Conservation (phyloP, 2,113 vertebrate genomes). For the Rousettus leschenaultii region DNA sequence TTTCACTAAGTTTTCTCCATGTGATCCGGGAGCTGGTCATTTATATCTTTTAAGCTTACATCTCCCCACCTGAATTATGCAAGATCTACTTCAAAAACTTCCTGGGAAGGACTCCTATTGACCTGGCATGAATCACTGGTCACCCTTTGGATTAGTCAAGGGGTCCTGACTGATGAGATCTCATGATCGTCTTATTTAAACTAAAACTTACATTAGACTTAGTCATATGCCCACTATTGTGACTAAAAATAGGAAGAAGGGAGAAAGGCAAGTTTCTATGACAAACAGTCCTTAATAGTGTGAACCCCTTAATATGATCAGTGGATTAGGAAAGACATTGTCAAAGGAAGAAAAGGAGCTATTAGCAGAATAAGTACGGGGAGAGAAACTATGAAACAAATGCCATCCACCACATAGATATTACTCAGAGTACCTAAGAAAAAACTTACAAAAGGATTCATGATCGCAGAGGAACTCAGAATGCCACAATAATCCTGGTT, state of each 20-base stretch:
- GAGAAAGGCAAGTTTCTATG: background rate
- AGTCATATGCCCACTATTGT: background rate
- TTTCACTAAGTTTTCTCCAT: background rate
- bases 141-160: background rate
- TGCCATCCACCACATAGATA: background rate
- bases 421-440: background rate
- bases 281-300: background rate
- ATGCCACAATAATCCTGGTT: background rate
- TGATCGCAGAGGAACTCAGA: background rate
- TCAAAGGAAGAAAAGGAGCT: background rate
- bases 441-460: background rate
- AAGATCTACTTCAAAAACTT: background rate
- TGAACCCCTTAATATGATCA: background rate
- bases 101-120: background rate
- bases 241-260: background rate
- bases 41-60: background rate
- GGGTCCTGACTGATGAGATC: background rate
- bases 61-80: background rate
- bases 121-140: background rate
- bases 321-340: background rate
- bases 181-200: background rate
- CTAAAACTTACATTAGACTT: background rate
- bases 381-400: background rate
- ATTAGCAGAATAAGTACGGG: background rate
- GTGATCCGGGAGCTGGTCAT: background rate